These are phyloP conservation scores for Drosophila pachea DNA, from an alignment of 1,140 invertebrate species.

Conservation along the genomic window DNA sequence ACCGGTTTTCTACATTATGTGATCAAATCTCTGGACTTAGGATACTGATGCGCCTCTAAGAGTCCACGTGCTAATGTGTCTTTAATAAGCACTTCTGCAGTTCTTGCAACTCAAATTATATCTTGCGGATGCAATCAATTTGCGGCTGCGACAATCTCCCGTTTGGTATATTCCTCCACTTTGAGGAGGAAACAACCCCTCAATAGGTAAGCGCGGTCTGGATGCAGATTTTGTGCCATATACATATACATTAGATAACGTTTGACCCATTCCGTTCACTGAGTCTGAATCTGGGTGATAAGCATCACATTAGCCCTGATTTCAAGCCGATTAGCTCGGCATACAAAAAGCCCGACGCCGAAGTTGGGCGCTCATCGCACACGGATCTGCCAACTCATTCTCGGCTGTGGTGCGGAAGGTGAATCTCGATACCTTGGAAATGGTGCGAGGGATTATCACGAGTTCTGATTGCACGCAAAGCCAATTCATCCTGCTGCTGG, in stretches of 20 bases:
- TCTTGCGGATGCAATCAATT: constrained; percentile 33
- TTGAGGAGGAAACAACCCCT: constrained; percentile 22
- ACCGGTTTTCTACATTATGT: not conserved
- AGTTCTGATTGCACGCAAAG: not conserved
- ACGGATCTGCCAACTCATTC: constrained; percentile 34
- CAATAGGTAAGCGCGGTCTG: constrained; percentile 2
- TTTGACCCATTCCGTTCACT: constrained; percentile 17
- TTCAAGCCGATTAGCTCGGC: constrained; percentile 57
- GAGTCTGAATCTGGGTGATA: constrained; percentile 43
- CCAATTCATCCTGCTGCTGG: not conserved
- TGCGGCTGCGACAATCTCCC: constrained; percentile 21
- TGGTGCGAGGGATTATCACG: not conserved
- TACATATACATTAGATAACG: constrained; percentile 26
- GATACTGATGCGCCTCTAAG: not conserved
- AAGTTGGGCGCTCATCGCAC: constrained; percentile 47
- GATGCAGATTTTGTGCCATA: constrained; percentile 49
- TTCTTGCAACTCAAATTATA: constrained; percentile 36
- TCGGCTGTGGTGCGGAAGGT: not conserved
- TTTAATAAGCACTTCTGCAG: constrained; percentile 48
- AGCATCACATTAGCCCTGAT: constrained; percentile 67
- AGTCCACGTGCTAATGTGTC: constrained; percentile 41
- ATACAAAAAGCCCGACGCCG: too few relatives aligned
- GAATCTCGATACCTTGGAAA: not conserved
- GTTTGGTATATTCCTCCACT: constrained; percentile 15
- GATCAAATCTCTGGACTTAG: not conserved